phyloP scores from a whole-genome alignment of 2,888 invertebrate species.

The Acleris sparsana region DNA sequence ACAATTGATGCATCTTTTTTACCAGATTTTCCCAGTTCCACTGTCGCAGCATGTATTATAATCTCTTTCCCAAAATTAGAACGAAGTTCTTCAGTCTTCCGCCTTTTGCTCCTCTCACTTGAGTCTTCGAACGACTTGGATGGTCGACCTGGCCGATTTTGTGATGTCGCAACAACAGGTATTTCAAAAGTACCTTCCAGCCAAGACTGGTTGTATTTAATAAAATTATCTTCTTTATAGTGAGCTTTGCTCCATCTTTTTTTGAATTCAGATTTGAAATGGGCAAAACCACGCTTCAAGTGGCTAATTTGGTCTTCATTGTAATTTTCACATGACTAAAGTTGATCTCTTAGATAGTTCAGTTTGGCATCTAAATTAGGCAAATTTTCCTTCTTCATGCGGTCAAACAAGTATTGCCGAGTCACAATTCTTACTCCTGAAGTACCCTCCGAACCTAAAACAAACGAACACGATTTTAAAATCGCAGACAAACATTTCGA shows the following conservation, averaged over 20 bases:
- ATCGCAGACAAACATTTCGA: not conserved
- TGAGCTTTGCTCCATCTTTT: not conserved
- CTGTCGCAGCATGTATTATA: too few species aligned
- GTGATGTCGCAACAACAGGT: too few species aligned
- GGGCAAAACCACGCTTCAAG: not conserved
- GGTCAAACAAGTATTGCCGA: slow-evolving; percentile 10
- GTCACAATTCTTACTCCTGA: slow-evolving; percentile 11
- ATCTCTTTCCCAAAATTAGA: too few species aligned
- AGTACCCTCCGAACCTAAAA: slow-evolving; percentile 3
- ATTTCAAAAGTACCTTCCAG: too few species aligned
- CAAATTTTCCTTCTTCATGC: slow-evolving; percentile 5
- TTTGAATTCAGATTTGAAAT: slow-evolving; percentile 5
- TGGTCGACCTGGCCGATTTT: too few species aligned
- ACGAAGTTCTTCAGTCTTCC: too few species aligned
- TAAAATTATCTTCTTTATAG: not conserved
- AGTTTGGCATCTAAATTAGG: slow-evolving; percentile 9
- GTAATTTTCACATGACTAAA: slow-evolving; percentile 1
- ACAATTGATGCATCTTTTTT: too few species aligned
- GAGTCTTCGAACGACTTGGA: too few species aligned
- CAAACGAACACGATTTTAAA: slow-evolving; percentile 2
- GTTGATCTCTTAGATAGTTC: slow-evolving; percentile 2
- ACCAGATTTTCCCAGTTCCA: too few species aligned
- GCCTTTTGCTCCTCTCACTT: too few species aligned
- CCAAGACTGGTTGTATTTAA: not conserved
- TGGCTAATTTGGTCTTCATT: slow-evolving; percentile 1